Base-by-base conservation (phyloP, 2,797 vertebrate genomes). In the Diplodus puntazzo region DNA sequence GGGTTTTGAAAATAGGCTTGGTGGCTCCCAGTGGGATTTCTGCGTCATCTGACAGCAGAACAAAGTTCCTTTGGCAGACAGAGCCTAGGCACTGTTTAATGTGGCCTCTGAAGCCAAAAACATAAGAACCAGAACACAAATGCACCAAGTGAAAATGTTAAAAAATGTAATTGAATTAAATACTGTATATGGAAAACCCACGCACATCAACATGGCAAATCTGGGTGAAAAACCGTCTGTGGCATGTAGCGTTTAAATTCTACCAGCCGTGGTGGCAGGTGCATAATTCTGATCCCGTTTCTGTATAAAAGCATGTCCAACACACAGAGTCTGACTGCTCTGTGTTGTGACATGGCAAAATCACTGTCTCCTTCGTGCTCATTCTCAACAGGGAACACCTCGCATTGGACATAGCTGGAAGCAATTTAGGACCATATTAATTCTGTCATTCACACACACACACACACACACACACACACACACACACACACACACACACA, bases 21-120 rank as follows among this genome's bases (percentile, higher is more conserved):
- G 89, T 89, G 87, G 73, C 70, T 89, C 84, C 80, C 87, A 67
- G 83, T 81, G 89, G 89, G 88, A 90, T 77, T 85, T 87, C 76
- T 87, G 84, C 73, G 66, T 92, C 86, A 88, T 88, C 81, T 84
- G 85, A 91, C 85, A 89, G 82, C 87, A 84, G 85, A 92, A 90
- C 87, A 92, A 92, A 91, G 86, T 85, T 88, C 73, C 66, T 77
- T 59, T 85, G 84, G 82, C 87, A 85, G 80, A 88, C 75, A 71
- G 55, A 79, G 66, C 61, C 54, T 5, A 71, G 69, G 65, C 65
- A n/a, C 59, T 57, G 84, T 87, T 87, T 88, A 80, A 89, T 88
- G 79, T 67, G 12, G 75, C 23, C 79, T 92, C 70, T 81, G 71
- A 90, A 86, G 82, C 78, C 68, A 74, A 69, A 82, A 46, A 75